Evolutionary conservation across 2,888 invertebrate species (phyloP).

Genomic region (Thyatira batis): DNA sequence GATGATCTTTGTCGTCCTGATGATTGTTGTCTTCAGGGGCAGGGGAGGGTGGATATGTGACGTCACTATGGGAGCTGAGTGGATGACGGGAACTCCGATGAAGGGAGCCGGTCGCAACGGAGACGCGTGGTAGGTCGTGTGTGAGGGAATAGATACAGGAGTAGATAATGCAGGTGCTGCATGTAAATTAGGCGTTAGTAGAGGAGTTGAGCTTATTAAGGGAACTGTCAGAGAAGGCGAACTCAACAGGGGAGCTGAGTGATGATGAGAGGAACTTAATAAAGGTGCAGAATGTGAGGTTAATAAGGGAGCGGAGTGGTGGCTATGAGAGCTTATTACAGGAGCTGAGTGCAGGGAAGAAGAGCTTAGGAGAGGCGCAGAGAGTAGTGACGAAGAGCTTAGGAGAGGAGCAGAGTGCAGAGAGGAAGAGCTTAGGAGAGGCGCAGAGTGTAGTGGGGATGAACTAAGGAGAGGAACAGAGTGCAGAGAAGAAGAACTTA

Average conservation of each 20-base stretch:
- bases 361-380: conserved; percentile 15
- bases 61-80: conserved; percentile 7
- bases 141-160: conserved; percentile 12
- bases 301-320: conserved; percentile 5
- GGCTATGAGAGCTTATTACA: conserved; percentile 16
- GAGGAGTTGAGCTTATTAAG: conserved; percentile 16
- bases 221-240: conserved; percentile 13
- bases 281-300: conserved; percentile 22
- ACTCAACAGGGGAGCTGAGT: conserved; percentile 10
- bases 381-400: conserved; percentile 13
- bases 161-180: conserved; percentile 16
- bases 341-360: conserved; percentile 20
- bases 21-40: conserved; percentile 10
- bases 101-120: neutral
- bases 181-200: conserved; percentile 16
- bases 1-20: conserved; percentile 7
- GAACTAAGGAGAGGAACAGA: conserved; percentile 19
- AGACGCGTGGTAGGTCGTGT: neutral
- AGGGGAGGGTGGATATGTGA: conserved; percentile 10
- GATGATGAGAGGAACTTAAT: conserved; percentile 10
- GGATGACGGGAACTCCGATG: neutral
- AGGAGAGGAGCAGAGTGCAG: conserved; percentile 11
- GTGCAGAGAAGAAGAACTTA: conserved; percentile 13
- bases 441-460: conserved; percentile 14
- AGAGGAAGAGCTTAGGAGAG: conserved; percentile 8